A percentile compares a stretch with the other conserved stretches of the same genome.
These are phyloP conservation scores for Hirtodrosophila histrioides DNA, from an alignment of 2,888 invertebrate genomes.

Conservation along the genomic window DNA sequence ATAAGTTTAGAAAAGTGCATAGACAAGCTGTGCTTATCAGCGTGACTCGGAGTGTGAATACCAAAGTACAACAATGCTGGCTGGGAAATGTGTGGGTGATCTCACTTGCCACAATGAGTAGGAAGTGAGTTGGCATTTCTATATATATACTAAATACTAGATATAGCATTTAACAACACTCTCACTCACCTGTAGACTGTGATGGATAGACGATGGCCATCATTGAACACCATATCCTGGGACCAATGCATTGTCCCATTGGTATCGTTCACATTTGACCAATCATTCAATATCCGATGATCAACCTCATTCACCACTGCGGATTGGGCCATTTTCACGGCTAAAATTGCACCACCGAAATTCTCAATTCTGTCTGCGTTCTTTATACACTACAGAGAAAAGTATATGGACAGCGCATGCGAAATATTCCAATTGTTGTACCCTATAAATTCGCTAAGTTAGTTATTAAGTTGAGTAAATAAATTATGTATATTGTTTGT, in stretches of 20 bases:
- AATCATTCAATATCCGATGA: constrained; percentile 82
- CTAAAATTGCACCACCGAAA: neutral
- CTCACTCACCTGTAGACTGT: constrained; percentile 87
- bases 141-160: too few species aligned
- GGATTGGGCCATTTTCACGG: constrained; percentile 66
- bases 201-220: constrained; percentile 93
- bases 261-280: constrained; percentile 82
- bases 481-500: neutral
- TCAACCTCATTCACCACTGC: constrained; percentile 81
- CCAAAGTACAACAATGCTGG: constrained; percentile 41
- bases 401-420: too few species aligned
- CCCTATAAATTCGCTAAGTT: constrained; percentile 2
- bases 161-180: neutral
- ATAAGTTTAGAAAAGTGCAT: constrained; percentile 61
- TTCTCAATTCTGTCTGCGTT: neutral
- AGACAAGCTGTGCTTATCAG: constrained; percentile 61
- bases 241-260: constrained; percentile 82
- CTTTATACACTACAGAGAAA: too few species aligned
- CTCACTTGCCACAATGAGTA: constrained; percentile 29
- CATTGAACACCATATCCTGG: constrained; percentile 93
- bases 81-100: constrained; percentile 49
- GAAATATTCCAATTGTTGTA: neutral
- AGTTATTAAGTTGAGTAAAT: too few species aligned
- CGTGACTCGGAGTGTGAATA: constrained; percentile 17
- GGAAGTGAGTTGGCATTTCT: constrained; percentile 18